Conservation (phyloP, 53 echinoderm and acorn worm genomes). For the Echinometra lucunter region DNA sequence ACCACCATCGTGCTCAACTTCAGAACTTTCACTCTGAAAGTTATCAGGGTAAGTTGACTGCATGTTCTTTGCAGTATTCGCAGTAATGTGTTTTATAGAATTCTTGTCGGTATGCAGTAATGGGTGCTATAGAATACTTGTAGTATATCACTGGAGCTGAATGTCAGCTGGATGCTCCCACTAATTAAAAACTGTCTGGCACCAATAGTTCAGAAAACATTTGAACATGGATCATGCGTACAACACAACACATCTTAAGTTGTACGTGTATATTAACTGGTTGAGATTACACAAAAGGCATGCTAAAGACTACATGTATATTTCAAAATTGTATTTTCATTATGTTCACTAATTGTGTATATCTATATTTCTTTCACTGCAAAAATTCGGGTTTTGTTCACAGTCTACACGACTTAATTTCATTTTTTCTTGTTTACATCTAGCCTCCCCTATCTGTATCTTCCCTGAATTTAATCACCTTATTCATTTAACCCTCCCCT, state of each 20-base stretch:
- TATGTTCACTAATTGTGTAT: neutral
- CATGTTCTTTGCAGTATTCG: neutral
- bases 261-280: no score
- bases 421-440: neutral
- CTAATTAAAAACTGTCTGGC: neutral
- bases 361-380: neutral
- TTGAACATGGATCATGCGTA: neutral
- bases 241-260: neutral
- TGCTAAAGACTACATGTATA: neutral
- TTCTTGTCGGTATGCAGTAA: neutral
- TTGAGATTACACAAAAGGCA: no score
- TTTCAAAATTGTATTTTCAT: neutral
- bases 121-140: neutral
- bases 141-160: neutral
- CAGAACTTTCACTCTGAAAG: slow-evolving; percentile 5
- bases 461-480: neutral
- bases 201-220: neutral
- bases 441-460: neutral
- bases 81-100: neutral
- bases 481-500: neutral
- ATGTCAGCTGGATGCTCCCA: neutral
- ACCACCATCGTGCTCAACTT: neutral
- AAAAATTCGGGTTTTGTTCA: neutral
- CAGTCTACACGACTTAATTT: neutral
- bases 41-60: slow-evolving; percentile 11